Evolutionary conservation across 2,888 invertebrate genomes (phyloP), one percentile per base, ranked within the genome.

Genomic region (Orchestes rusci): DNA sequence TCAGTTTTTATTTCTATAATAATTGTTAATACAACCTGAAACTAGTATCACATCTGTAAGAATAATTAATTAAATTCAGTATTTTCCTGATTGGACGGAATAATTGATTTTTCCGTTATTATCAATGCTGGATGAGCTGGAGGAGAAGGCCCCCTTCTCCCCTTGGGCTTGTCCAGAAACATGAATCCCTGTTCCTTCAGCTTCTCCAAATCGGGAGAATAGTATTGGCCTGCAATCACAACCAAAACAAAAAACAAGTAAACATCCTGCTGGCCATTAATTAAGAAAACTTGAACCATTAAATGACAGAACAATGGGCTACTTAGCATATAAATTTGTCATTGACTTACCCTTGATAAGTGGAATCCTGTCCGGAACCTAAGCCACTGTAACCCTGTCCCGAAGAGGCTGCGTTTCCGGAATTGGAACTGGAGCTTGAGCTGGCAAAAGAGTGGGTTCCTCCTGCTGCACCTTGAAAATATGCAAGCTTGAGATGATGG

Each of bases 11-110:
- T n/a, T n/a, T n/a, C n/a, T n/a, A n/a, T n/a, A n/a, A n/a, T n/a
- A n/a, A n/a, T n/a, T n/a, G n/a, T n/a, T n/a, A n/a, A n/a, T n/a
- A n/a, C n/a, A n/a, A n/a, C n/a, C n/a, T n/a, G n/a, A n/a, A n/a
- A n/a, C n/a, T n/a, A n/a, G n/a, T n/a, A n/a, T n/a, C n/a, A n/a
- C n/a, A n/a, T n/a, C n/a, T n/a, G n/a, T n/a, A n/a, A n/a, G n/a
- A n/a, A n/a, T n/a, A n/a, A 8, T 36, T 1, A 19, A 8, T 13
- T 20, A 18, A 34, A 3, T 34, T 62, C 63, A 70, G 51, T 66
- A 67, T 62, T 72, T 71, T 43, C 73, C 73, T 3, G 73, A 70
- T 39, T 70, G 63, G 1, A 72, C 70, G 16, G 68, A 64, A 58
- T 72, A 75, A 36, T 67, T 63, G 40, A 74, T 70, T 56, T 72